These are phyloP conservation scores for Axis porcinus DNA, from an alignment of 2,113 vertebrate species.

Conservation along the genomic window DNA sequence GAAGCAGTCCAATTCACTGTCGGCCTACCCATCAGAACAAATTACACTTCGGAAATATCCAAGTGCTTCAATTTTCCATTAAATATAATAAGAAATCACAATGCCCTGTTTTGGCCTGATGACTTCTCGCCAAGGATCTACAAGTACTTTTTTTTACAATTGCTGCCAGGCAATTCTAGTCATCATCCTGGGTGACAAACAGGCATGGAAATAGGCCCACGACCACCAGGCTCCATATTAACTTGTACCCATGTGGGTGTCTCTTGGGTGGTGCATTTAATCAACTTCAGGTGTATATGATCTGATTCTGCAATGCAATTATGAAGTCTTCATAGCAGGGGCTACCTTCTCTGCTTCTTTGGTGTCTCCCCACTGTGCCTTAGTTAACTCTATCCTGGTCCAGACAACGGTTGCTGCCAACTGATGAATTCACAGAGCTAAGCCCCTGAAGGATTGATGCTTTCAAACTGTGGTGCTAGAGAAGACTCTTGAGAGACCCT, in stretches of 20 bases:
- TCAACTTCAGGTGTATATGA: not conserved
- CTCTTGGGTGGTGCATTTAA: not conserved
- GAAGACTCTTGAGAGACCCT: not conserved
- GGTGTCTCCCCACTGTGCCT: not conserved
- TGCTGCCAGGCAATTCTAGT: conserved; percentile 21
- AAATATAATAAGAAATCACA: conserved; percentile 69
- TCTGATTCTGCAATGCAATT: not conserved
- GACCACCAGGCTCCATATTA: not conserved
- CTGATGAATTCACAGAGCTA: not conserved
- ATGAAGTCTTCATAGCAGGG: not conserved
- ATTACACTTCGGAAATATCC: conserved; percentile 57
- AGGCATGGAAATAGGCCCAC: not conserved
- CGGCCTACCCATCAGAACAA: conserved; percentile 56
- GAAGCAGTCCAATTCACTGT: conserved; percentile 55
- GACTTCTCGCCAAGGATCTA: conserved; percentile 55
- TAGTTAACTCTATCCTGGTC: not conserved
- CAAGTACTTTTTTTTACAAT: conserved; percentile 52
- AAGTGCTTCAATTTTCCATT: conserved; percentile 64
- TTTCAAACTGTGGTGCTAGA: not conserved
- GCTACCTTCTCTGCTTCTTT: not conserved
- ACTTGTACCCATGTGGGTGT: not conserved
- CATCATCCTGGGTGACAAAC: not conserved
- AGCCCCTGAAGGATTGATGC: not conserved
- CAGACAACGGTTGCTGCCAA: not conserved
- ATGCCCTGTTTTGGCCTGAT: conserved; percentile 47